A percentile compares a stretch with the other conserved stretches of the same genome.
Evolutionary conservation across 2,888 invertebrate species (phyloP).

Genomic region (Chorisops tibialis): DNA sequence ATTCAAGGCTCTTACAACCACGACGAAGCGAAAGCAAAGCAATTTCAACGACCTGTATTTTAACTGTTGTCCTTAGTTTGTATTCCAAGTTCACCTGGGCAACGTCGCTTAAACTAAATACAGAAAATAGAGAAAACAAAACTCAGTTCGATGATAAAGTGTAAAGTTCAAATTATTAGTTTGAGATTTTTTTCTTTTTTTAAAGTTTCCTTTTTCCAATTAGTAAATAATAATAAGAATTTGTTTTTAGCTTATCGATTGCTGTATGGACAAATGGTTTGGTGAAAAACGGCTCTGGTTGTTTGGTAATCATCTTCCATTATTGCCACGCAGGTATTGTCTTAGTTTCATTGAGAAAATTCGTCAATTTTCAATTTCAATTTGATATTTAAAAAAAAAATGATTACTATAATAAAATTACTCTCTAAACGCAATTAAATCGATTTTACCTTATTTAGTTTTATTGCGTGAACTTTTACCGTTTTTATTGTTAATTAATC

Average conservation of each 20-base stretch:
- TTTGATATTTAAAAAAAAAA: no score
- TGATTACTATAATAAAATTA: no score
- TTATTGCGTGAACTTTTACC: no score
- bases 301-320: constrained; percentile 83
- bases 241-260: constrained; percentile 40
- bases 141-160: background rate
- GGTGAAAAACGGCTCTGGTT: constrained; percentile 88
- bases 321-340: constrained; percentile 75
- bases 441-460: no score
- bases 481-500: no score
- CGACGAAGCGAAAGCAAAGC: background rate
- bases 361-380: no score
- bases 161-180: constrained; percentile 5
- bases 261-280: constrained; percentile 89
- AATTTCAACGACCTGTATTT: background rate
- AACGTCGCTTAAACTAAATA: constrained; percentile 20
- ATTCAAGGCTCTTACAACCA: constrained; percentile 6
- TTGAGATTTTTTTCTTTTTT: no score
- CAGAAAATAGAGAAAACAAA: constrained; percentile 7
- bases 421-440: no score
- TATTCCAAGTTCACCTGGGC: constrained; percentile 15
- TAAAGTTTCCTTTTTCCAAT: no score
- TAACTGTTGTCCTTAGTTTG: constrained; percentile 3
- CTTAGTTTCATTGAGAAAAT: background rate
- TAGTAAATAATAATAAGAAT: background rate